Evolutionary conservation across 2,113 vertebrate genomes (phyloP).

Genomic region (Paracanthobrama guichenoti): DNA sequence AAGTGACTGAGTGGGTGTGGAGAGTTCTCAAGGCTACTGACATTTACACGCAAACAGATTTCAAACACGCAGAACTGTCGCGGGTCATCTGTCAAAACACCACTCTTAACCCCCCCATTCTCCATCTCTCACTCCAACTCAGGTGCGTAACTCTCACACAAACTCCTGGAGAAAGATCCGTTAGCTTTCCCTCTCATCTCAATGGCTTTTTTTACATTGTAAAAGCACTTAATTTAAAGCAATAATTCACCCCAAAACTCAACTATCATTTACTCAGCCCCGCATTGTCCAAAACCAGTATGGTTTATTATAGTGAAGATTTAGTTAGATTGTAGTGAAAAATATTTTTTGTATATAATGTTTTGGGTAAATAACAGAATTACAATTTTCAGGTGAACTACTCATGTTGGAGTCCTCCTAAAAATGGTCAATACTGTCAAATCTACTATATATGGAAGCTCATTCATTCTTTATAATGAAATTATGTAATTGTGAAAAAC

Average conservation of each 20-base stretch:
- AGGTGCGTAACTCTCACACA: background rate
- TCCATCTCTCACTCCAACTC: background rate
- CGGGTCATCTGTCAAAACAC: slow-evolving; percentile 66
- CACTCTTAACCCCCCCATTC: background rate
- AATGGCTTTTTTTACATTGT: background rate
- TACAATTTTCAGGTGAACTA: no score
- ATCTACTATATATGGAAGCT: background rate
- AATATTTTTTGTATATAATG: background rate
- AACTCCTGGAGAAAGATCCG: background rate
- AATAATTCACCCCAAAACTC: background rate
- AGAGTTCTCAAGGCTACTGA: slow-evolving; percentile 65
- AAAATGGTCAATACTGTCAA: background rate
- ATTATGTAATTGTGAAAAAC: background rate
- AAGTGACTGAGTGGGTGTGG: slow-evolving; percentile 65
- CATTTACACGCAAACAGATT: slow-evolving; percentile 68
- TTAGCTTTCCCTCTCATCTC: background rate
- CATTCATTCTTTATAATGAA: background rate
- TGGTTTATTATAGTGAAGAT: background rate
- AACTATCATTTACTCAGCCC: background rate
- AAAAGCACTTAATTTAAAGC: background rate
- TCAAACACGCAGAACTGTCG: slow-evolving; percentile 61
- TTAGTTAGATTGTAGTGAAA: background rate
- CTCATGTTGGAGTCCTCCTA: background rate
- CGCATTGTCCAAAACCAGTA: background rate
- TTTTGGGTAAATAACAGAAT: no score